Base-by-base conservation (phyloP, 2,797 vertebrate species). In the Scarus forsteni region DNA sequence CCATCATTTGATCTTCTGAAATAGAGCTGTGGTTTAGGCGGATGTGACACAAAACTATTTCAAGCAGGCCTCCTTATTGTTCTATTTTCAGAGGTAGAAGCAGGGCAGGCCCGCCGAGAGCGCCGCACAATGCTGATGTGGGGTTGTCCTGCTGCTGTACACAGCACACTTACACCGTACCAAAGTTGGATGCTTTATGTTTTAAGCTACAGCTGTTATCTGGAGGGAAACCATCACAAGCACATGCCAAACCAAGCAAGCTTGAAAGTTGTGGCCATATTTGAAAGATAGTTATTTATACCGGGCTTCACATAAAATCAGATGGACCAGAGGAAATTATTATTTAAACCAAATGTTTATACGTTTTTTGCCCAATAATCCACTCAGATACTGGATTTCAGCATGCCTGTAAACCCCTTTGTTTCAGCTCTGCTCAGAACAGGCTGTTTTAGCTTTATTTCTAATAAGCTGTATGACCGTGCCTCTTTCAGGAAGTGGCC, bases 41-140 rank as follows among this genome's bases (percentile, higher is more conserved):
- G 61, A 74, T 69, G 78, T 73, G 79, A 81, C 58, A 52, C 50
- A 18, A 43, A 43, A 67, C 85, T 91, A 86, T 90, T 91, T 90
- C 67, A 71, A 83, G 85, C 85, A 91, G 75, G 73, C 87, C 87
- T 88, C 85, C 79, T 87, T 89, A 82, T 90, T 86, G 85, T 88
- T 89, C 89, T 93, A 92, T 92, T 93, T 92, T 87, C 86, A 90
- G 89, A 83, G 84, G 88, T 80, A 87, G 90, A 92, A 92, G 72
- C 89, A 44, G 92, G 83, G 86, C 91, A 88, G 75, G 67, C 84
- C 91, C 89, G 75, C 62, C 4, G 90, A 90, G 91, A 86, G 59
- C 64, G 12, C 7, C 15, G 45, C 76, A 84, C 85, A 85, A 75
- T 88, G 75, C 79, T 76, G 86, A 86, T 88, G 75, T 75, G 82